phyloP scores from a whole-genome alignment of 2,888 invertebrate species.

The Caenorhabditis drosophilae region DNA sequence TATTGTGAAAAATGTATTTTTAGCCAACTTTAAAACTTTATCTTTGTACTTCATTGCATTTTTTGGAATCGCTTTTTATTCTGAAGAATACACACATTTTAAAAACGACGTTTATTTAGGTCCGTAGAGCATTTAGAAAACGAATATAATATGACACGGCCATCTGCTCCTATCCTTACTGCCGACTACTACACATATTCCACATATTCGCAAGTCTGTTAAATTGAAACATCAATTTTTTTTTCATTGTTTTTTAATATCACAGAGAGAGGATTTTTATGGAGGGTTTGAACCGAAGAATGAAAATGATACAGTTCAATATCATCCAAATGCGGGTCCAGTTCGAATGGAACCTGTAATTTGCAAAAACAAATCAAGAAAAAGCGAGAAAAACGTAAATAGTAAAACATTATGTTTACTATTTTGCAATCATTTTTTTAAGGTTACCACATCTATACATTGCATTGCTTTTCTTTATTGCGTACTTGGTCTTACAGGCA shows the following conservation, averaged over 20 bases:
- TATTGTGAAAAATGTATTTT: neutral
- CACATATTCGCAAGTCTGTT: constrained; percentile 19
- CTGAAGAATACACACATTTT: no score
- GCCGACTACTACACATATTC: constrained; percentile 37
- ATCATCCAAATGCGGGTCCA: constrained; percentile 10
- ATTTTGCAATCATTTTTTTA: no score
- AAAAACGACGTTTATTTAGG: no score
- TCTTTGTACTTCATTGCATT: no score
- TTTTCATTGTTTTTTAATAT: constrained; percentile 1
- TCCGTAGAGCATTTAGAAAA: no score
- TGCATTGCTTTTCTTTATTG: constrained; percentile 20
- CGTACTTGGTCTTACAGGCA: constrained; percentile 5
- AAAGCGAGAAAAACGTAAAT: constrained; percentile 6
- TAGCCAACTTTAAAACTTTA: no score
- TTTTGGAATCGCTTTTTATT: no score
- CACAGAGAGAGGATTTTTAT: constrained; percentile 43
- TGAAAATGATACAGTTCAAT: neutral
- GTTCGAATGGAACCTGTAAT: constrained; percentile 18
- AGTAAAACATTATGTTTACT: no score
- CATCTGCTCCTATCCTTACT: constrained; percentile 30
- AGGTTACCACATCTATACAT: constrained; percentile 15
- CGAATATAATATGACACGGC: constrained; percentile 35
- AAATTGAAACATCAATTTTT: neutral
- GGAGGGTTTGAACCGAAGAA: constrained; percentile 36
- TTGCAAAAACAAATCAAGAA: constrained; percentile 11